Evolutionary conservation across 2,888 invertebrate species (phyloP).

Genomic region (Athalia circularis): DNA sequence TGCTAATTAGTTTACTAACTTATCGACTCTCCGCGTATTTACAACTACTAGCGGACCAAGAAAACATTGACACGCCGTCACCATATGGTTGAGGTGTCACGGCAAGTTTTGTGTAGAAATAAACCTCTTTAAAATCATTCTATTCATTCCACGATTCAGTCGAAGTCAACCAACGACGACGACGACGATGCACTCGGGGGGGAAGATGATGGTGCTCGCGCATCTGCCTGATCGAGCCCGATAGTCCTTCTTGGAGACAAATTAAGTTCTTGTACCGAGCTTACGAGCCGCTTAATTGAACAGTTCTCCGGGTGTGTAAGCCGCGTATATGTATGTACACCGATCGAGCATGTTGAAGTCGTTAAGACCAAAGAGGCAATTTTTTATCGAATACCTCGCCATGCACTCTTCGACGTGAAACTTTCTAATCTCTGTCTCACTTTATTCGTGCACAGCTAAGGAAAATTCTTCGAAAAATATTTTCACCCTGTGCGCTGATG

Average conservation of each 20-base stretch:
- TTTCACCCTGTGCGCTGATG: constrained; percentile 2
- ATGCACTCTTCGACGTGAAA: constrained; percentile 11
- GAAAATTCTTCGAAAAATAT: background rate
- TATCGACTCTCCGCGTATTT: constrained; percentile 69
- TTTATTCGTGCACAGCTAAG: background rate
- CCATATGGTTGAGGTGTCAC: constrained; percentile 63
- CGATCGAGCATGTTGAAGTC: constrained; percentile 16
- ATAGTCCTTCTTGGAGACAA: constrained; percentile 69
- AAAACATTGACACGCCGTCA: constrained; percentile 63
- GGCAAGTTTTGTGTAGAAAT: constrained; percentile 47
- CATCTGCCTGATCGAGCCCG: constrained; percentile 65
- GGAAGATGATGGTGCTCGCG: constrained; percentile 47
- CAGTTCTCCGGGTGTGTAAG: constrained; percentile 8
- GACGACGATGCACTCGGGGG: constrained; percentile 36
- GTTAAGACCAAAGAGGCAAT: background rate
- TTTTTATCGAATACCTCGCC: constrained; percentile 7
- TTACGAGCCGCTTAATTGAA: constrained; percentile 43
- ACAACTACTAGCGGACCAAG: constrained; percentile 55
- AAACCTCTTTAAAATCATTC: constrained; percentile 58
- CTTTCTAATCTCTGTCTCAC: constrained; percentile 23
- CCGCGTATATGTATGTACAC: background rate
- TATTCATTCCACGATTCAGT: constrained; percentile 50
- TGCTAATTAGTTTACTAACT: constrained; percentile 74
- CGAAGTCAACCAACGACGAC: background rate
- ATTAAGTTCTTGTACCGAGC: constrained; percentile 67